These are phyloP conservation scores for Myopa testacea DNA, from an alignment of 2,888 invertebrate genomes.

Conservation along the genomic window DNA sequence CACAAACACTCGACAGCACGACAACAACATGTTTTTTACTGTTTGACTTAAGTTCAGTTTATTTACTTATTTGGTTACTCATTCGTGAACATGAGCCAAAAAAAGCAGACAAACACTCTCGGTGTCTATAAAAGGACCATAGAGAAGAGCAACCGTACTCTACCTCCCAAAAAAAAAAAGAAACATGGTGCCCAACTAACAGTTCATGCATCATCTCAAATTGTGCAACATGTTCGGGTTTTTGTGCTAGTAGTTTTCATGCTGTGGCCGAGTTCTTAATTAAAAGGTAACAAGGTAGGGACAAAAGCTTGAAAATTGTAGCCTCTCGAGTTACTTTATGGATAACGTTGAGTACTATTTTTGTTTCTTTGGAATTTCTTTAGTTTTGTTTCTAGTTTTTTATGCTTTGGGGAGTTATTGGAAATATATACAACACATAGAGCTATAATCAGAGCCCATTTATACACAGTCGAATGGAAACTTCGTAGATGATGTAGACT, in stretches of 20 bases:
- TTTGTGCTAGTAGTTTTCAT: conserved; percentile 5
- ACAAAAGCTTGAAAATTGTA: conserved; percentile 22
- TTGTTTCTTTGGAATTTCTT: background rate
- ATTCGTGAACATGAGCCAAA: conserved; percentile 11
- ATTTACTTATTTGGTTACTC: conserved; percentile 26
- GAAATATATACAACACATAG: too few relatives aligned
- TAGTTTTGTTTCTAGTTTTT: background rate
- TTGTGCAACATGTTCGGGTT: conserved; percentile 12
- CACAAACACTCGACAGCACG: background rate
- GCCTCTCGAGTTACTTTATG: background rate
- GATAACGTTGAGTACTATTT: background rate
- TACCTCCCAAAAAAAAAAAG: background rate
- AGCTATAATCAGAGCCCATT: too few relatives aligned
- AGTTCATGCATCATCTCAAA: conserved; percentile 3
- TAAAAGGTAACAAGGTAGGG: conserved; percentile 28
- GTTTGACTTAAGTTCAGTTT: conserved; percentile 18
- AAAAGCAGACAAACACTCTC: background rate
- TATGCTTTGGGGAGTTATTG: background rate
- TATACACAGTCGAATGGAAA: too few relatives aligned
- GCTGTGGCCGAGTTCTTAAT: conserved; percentile 10
- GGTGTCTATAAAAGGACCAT: background rate
- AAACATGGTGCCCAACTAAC: background rate
- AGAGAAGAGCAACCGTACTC: background rate
- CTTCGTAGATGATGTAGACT: too few relatives aligned
- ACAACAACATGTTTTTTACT: background rate